Conservation (phyloP, 2,797 vertebrate species). For the Cyclopterus lumpus region DNA sequence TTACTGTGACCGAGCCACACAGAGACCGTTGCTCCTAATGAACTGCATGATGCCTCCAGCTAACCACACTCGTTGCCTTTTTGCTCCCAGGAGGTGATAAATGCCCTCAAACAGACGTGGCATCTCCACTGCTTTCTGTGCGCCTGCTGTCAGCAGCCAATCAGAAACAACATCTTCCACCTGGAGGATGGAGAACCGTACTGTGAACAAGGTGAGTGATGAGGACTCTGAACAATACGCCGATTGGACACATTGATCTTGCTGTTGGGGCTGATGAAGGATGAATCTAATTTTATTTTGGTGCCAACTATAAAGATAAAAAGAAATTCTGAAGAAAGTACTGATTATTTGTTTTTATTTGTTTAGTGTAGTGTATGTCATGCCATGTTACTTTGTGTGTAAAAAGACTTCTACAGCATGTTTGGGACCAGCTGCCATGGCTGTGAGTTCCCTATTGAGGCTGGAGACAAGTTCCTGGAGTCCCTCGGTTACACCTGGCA, state of each 20-base stretch:
- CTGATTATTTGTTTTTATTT: background rate
- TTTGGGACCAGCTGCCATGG: slow-evolving; percentile 95
- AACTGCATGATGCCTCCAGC: background rate
- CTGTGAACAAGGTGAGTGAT: slow-evolving; percentile 91
- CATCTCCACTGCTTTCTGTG: slow-evolving; percentile 95
- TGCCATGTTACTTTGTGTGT: slow-evolving; percentile 9
- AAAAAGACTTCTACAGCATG: slow-evolving; percentile 92
- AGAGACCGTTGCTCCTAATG: background rate
- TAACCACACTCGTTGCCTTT: slow-evolving; percentile 30
- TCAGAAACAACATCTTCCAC: slow-evolving; percentile 95
- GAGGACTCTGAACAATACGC: background rate
- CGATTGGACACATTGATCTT: background rate
- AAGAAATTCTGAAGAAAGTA: too few species aligned
- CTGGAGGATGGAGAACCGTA: slow-evolving; percentile 96
- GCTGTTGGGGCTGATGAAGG: background rate
- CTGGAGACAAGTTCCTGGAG: slow-evolving; percentile 97
- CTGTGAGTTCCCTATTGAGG: slow-evolving; percentile 97
- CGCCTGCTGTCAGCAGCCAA: slow-evolving; percentile 92
- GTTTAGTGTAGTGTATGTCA: background rate
- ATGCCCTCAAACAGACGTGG: slow-evolving; percentile 97
- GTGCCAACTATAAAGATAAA: too few species aligned
- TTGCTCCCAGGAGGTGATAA: slow-evolving; percentile 93
- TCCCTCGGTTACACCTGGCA: slow-evolving; percentile 96
- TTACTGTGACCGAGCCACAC: background rate
- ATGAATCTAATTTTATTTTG: background rate